phyloP scores from a whole-genome alignment of 2,888 invertebrate species.

The Dryomyza anilis region DNA sequence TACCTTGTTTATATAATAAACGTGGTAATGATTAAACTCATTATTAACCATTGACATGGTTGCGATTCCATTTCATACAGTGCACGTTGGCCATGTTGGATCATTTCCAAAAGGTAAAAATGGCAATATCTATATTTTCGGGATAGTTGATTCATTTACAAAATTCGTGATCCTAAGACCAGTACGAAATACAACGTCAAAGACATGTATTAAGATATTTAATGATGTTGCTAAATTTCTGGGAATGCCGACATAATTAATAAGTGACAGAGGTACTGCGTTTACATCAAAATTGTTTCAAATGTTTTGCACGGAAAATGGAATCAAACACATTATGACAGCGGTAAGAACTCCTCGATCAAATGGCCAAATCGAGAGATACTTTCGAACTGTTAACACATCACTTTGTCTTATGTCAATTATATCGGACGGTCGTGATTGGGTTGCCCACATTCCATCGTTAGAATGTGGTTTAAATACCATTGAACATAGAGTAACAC shows the following conservation, averaged over 20 bases:
- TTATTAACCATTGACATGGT: slow-evolving; percentile 26
- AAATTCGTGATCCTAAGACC: slow-evolving; percentile 29
- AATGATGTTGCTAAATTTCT: slow-evolving; percentile 22
- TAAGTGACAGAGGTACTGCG: slow-evolving; percentile 28
- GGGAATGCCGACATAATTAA: slow-evolving; percentile 24
- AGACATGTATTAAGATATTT: slow-evolving; percentile 15
- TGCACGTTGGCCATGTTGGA: slow-evolving; percentile 50
- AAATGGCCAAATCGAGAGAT: too few relatives aligned
- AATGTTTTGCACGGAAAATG: slow-evolving; percentile 14
- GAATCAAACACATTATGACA: slow-evolving; percentile 27
- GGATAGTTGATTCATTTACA: slow-evolving; percentile 24
- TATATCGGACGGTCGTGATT: not conserved
- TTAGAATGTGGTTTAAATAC: not conserved
- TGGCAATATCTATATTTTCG: slow-evolving; percentile 26
- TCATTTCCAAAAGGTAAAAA: slow-evolving; percentile 44
- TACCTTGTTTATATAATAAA: slow-evolving; percentile 31
- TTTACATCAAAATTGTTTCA: slow-evolving; percentile 29
- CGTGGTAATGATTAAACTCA: slow-evolving; percentile 24
- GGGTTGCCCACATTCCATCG: not conserved
- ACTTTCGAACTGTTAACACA: not conserved
- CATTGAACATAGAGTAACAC: not conserved
- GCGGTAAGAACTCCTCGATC: slow-evolving; percentile 31
- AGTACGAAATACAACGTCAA: slow-evolving; percentile 26
- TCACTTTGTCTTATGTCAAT: not conserved
- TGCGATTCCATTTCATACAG: slow-evolving; percentile 43